Percentiles rank a stretch among this genome's conserved stretches.
Evolutionary conservation across 2,113 vertebrate species (phyloP).

Genomic region (Aptenodytes forsteri): DNA sequence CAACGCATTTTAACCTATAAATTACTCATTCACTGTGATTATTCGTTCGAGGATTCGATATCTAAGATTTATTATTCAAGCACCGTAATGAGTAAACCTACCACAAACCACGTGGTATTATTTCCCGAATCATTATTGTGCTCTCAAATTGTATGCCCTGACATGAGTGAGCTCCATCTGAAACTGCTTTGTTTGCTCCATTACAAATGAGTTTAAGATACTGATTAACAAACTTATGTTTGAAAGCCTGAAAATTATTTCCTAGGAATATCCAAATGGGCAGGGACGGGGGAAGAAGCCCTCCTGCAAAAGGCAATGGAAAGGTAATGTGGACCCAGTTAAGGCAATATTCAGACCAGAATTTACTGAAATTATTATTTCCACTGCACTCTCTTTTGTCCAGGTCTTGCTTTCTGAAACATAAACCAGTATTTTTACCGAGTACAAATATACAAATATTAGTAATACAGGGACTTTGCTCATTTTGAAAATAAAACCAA

Average conservation of each 20-base stretch:
- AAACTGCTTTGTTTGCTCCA: conserved; percentile 5
- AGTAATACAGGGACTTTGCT: not conserved
- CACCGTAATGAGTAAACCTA: not conserved
- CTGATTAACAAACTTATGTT: not conserved
- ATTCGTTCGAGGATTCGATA: not conserved
- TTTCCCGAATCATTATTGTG: not conserved
- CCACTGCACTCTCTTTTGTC: not conserved
- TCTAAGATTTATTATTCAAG: not conserved
- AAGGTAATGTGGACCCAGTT: not conserved
- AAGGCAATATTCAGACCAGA: not conserved
- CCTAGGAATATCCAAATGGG: not conserved
- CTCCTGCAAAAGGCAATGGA: not conserved
- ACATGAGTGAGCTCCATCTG: not conserved
- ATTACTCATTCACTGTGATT: not conserved
- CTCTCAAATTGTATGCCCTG: not conserved
- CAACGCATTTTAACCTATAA: conserved; percentile 17
- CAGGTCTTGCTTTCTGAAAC: not conserved
- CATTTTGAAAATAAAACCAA: not conserved
- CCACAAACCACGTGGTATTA: not conserved
- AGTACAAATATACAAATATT: not conserved
- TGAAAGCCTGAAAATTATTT: not conserved
- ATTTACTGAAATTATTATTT: not conserved
- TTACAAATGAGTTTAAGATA: conserved; percentile 1
- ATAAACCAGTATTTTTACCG: not conserved
- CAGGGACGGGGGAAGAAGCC: not conserved